Base-by-base conservation (phyloP, 1,140 invertebrate species). In the Bombus difficillimus region DNA sequence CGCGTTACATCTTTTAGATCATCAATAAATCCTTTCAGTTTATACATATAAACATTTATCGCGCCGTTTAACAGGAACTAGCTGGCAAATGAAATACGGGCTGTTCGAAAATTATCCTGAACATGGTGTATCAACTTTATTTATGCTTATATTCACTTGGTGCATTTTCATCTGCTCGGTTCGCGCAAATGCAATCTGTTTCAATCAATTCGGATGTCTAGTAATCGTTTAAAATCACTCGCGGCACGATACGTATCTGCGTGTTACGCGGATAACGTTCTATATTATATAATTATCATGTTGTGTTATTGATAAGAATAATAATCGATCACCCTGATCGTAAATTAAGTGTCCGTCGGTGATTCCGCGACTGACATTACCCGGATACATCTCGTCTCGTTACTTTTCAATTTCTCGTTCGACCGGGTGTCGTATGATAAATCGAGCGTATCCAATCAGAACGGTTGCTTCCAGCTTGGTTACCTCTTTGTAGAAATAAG, bases 341-440 rank as follows among this genome's bases (percentile, higher is more conserved):
- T 68, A 77, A 83, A 68, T 83, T 68, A 77, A 83, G 22, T 32
- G 37, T 80, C 72, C 43, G 59, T 39, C 81, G 41, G 28, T 22
- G 18, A 32, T 66, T n/a, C 41, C 68, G 8, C 62, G 18, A 39
- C 59, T 66, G 72, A 76, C 80, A 25, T 81, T n/a, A 22, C 5
- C 79, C 68, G 69, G 79, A 59, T 64, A 39, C n/a, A 39, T 77
- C 73, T 37, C 34, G 62, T 68, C 43, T 32, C 9, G 73, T 83
- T 53, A 39, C 73, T 57, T 83, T 83, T 77, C 81, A 83, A 77
- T 83, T 77, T 83, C 73, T 47, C 81, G 62, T 32, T n/a, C 8
- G 25, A 39, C 43, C 25, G 41, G 39, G 76, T 43, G 34, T 62
- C 39, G 32, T 10, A 34, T 28, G 32, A 32, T 82, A 12, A 28